phyloP scores from a whole-genome alignment of 2,888 invertebrate species.

The Willowsia nigromaculata region DNA sequence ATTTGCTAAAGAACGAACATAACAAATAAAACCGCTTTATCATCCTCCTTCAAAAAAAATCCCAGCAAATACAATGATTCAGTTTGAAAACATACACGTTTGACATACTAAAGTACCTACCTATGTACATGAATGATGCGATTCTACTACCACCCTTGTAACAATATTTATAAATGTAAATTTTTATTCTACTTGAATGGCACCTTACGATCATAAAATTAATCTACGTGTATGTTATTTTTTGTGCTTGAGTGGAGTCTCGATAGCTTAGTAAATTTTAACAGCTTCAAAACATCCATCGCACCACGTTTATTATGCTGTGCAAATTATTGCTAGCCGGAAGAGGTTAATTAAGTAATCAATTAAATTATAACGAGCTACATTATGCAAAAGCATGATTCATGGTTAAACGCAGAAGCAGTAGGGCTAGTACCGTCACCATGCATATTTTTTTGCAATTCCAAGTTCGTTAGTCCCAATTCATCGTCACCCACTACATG shows the following conservation, averaged over 20 bases:
- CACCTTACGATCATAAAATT: not conserved
- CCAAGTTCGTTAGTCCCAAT: not conserved
- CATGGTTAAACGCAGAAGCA: not conserved
- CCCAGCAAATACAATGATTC: not conserved
- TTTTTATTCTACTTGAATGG: not conserved
- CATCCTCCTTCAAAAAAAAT: not conserved
- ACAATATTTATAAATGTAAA: not conserved
- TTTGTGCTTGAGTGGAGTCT: no score
- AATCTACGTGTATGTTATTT: no score
- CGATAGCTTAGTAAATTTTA: not conserved
- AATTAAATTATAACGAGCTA: conserved; percentile 22
- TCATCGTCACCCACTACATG: not conserved
- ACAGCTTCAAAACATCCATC: not conserved
- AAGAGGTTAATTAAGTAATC: conserved; percentile 64
- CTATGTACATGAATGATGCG: not conserved
- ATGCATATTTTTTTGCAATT: not conserved
- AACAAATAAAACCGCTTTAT: not conserved
- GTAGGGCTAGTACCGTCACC: not conserved
- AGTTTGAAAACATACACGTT: not conserved
- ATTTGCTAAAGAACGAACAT: not conserved
- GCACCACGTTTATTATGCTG: not conserved
- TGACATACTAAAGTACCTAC: not conserved
- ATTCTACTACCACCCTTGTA: not conserved
- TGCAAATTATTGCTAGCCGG: conserved; percentile 42
- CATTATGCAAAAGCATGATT: not conserved